A percentile compares a stretch with the other conserved stretches of the same genome.
Evolutionary conservation across 2,888 invertebrate species (phyloP).

Genomic region (Saturnia pavonia): DNA sequence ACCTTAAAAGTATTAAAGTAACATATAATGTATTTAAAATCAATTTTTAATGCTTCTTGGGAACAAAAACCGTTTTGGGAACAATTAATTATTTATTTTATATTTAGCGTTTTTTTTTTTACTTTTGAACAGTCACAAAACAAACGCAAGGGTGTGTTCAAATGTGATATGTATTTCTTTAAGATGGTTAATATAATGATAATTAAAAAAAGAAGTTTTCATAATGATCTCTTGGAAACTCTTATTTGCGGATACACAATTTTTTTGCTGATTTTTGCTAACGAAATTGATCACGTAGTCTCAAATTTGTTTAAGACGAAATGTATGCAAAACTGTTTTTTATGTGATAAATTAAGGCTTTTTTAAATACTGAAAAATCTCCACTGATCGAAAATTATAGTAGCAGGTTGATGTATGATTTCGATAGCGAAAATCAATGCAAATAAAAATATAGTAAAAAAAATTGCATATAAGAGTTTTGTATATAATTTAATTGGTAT

Average conservation of each 20-base stretch:
- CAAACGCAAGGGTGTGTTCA: conserved; percentile 77
- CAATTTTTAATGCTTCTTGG: conserved; percentile 44
- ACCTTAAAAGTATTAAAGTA: background rate
- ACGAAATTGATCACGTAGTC: conserved; percentile 28
- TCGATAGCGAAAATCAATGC: conserved; percentile 38
- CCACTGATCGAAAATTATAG: background rate
- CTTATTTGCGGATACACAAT: conserved; percentile 60
- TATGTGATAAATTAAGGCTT: background rate
- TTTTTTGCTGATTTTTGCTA: conserved; percentile 43
- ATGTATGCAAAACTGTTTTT: background rate
- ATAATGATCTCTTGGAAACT: conserved; percentile 80
- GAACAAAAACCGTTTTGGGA: conserved; percentile 45
- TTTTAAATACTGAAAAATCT: too few species aligned
- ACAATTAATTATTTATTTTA: conserved; percentile 16
- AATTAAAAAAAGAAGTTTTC: conserved; percentile 70
- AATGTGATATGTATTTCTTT: conserved; percentile 80
- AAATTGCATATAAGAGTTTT: conserved; percentile 68
- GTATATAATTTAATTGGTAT: conserved; percentile 81
- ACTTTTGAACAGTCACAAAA: conserved; percentile 55
- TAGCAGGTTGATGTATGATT: conserved; percentile 14
- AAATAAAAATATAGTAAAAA: conserved; percentile 21
- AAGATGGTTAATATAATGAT: conserved; percentile 64
- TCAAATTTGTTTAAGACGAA: background rate
- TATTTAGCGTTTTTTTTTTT: conserved; percentile 29
- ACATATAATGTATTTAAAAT: conserved; percentile 26